Evolutionary conservation across 2,888 invertebrate genomes (phyloP), one percentile per base, ranked within the genome.

Genomic region (Eucera pruinosa): DNA sequence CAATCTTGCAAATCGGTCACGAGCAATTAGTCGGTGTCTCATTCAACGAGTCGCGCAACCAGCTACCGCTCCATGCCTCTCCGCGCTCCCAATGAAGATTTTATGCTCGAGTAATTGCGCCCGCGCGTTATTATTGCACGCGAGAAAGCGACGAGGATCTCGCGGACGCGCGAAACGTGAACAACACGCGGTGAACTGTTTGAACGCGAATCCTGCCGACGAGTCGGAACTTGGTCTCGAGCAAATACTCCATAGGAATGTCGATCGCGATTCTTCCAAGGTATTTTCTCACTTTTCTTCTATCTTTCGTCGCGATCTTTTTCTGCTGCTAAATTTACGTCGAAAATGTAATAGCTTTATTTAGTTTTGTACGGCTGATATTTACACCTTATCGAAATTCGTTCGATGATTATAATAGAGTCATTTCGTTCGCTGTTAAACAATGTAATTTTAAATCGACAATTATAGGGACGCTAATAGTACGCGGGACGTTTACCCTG

Each of bases 181-280:
- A 13, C 27, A 50, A 15, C 25, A 50, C 18, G 41, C 27, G 4
- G 18, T 73, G 0, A 23, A 47, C 13, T 27, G 13, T 11, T 15
- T 57, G 9, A 65, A 43, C 39, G 50, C 41, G 41, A 33, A 58
- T 13, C 7, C 13, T 6, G n/a, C 0, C 2, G 30, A 20, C 5
- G 48, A 30, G 0, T 5, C 25, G 23, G 33, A 55, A 2, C 47
- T 39, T 20, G 25, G 33, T n/a, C 52, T 74, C 6, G 41, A 60
- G 23, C 39, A 27, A n/a, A 65, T 58, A 13, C 33, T 74, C 30
- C 45, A 45, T 13, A 41, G 47, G n/a, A 47, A 65, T 45, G 25
- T 50, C 20, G 30, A 33, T 27, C 43, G 50, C 4, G 52, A 41
- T 65, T 20, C 9, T 60, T 45, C 6, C 45, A 47, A 75, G 75